Evolutionary conservation across 2,888 invertebrate genomes (phyloP), one percentile per base, ranked within the genome.

Genomic region (Thelaira solivaga): DNA sequence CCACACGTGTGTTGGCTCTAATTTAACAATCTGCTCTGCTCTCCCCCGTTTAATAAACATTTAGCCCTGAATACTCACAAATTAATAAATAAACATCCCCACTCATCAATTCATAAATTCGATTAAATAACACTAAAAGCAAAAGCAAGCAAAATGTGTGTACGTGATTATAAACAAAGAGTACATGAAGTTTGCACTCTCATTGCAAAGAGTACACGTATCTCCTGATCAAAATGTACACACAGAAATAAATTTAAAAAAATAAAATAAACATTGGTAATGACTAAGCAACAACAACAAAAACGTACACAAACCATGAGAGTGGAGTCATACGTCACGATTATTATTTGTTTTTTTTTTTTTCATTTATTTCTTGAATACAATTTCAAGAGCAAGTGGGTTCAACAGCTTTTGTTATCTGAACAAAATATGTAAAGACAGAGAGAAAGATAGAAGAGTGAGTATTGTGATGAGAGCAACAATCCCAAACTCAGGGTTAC

Each of bases 331-430:
- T 24, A 6, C 26, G 4, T 26, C 6, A 26, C 26, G 6, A 26
- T 26, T 26, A 26, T 26, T 26, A 6, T 4, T 36, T 36, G n/a
- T 5, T 36, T n/a, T 13, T n/a, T 39, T 5, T 13, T 39, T 13
- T 6, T n/a, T n/a, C n/a, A n/a, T n/a, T n/a, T n/a, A n/a, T n/a
- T n/a, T n/a, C n/a, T n/a, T n/a, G n/a, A n/a, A n/a, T n/a, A 39
- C 16, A 39, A 13, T 78, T 80, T 80, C 80, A 78, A 81, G 81
- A 80, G 80, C 80, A 81, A 47, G 72, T 55, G 65, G 73, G 78
- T 77, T 76, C 64, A 73, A 64, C 43, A 80, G 53, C 31, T 55
- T 45, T 47, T 62, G 24, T 20, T 61, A 20, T 61, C 61, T 64
- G 11, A 24, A 34, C 11, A 45, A 45, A 45, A 13, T 4, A 16